phyloP scores from a whole-genome alignment of 2,113 vertebrate genomes.

The Oenanthe melanoleuca region DNA sequence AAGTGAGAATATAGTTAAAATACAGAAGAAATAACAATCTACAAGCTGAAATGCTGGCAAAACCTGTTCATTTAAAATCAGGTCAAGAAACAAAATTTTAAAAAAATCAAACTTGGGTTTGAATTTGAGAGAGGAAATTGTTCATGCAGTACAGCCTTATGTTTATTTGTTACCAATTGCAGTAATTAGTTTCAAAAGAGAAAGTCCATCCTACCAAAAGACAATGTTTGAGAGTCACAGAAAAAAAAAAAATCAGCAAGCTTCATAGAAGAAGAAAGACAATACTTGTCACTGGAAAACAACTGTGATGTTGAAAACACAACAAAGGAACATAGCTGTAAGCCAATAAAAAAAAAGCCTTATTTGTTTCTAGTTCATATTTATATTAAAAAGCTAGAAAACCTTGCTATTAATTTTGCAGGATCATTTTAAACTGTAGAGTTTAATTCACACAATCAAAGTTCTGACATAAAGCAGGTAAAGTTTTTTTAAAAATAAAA shows the following conservation, averaged over 20 bases:
- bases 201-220: not conserved
- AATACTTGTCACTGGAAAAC: not conserved
- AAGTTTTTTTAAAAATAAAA: not conserved
- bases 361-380: not conserved
- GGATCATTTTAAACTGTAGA: not conserved
- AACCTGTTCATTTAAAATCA: not conserved
- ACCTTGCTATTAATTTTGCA: not conserved
- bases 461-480: not conserved
- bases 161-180: not conserved
- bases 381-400: not conserved
- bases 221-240: not conserved
- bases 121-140: not conserved
- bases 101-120: not conserved
- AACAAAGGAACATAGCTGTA: not conserved
- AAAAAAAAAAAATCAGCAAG: not conserved
- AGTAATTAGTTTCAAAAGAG: not conserved
- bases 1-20: not conserved
- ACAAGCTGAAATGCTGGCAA: not conserved
- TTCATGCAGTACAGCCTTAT: not conserved
- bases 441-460: not conserved
- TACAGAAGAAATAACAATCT: not conserved
- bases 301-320: not conserved
- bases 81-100: not conserved
- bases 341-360: not conserved
- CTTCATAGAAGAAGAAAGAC: not conserved